Evolutionary conservation across 2,113 vertebrate genomes (phyloP).

Genomic region (Corvus hawaiiensis): DNA sequence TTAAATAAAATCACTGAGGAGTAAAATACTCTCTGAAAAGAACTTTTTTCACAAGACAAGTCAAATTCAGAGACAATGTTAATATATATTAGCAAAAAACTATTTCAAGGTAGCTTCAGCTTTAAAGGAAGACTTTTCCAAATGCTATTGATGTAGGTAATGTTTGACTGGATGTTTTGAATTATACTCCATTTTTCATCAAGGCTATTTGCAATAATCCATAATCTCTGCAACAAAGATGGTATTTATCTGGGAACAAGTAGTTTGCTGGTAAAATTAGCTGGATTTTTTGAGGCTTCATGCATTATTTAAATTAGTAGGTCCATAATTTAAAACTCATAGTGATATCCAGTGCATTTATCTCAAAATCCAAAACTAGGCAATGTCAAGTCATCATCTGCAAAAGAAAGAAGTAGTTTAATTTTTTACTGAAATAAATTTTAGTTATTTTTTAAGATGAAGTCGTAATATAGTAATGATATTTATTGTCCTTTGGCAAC

Average conservation of each 20-base stretch:
- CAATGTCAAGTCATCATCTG: background rate
- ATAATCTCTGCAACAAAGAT: background rate
- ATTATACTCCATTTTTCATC: background rate
- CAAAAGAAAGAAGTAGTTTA: background rate
- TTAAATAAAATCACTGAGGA: background rate
- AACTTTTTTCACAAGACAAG: background rate
- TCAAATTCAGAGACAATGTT: background rate
- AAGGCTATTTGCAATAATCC: background rate
- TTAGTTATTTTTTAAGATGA: background rate
- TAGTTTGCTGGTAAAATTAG: background rate
- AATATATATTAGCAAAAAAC: background rate
- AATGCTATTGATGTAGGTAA: background rate
- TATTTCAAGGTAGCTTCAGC: background rate
- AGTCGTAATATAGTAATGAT: background rate
- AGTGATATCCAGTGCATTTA: background rate
- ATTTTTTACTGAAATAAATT: background rate
- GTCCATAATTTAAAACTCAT: background rate
- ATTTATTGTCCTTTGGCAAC: background rate
- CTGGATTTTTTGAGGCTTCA: background rate
- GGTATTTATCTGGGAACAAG: background rate
- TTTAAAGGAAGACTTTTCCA: background rate
- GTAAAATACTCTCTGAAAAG: background rate
- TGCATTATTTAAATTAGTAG: background rate
- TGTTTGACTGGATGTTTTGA: background rate
- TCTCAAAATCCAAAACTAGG: background rate